A percentile compares a stretch with the other conserved stretches of the same genome.
phyloP scores from a whole-genome alignment of 23 tunicate species.

The Clavelina lepadiformis region DNA sequence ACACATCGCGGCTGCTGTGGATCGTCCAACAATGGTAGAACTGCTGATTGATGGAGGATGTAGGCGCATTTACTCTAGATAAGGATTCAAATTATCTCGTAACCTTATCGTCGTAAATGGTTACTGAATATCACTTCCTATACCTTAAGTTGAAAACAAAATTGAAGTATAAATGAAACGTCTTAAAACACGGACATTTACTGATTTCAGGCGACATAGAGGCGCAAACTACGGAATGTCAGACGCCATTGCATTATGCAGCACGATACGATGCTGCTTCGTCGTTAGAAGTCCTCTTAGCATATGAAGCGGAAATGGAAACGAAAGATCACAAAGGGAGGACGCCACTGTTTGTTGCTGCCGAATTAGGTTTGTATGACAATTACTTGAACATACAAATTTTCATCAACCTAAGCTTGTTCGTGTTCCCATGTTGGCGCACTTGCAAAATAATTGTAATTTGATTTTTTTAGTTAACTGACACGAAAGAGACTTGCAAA shows the following conservation, averaged over 20 bases:
- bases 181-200: not conserved
- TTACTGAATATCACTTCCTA: no score
- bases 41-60: constrained; percentile 44
- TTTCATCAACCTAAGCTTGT: no score
- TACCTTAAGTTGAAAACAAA: no score
- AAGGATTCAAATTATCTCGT: not conserved
- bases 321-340: constrained; percentile 40
- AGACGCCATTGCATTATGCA: constrained; percentile 79
- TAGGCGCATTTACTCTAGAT: not conserved
- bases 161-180: no score
- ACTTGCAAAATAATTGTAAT: no score
- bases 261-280: constrained; percentile 80
- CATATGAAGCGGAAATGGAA: constrained; percentile 49
- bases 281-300: constrained; percentile 42
- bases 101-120: no score
- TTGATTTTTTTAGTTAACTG: no score
- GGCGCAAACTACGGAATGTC: constrained; percentile 33
- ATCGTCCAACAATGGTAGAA: constrained; percentile 63
- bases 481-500: no score
- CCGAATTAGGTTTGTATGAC: constrained; percentile 63
- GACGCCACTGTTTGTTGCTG: constrained; percentile 69
- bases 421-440: no score
- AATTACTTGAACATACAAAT: no score
- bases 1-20: constrained; percentile 76
- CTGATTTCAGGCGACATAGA: constrained; percentile 31